phyloP scores from a whole-genome alignment of 1,140 invertebrate species.

The Heterodera carotae region DNA sequence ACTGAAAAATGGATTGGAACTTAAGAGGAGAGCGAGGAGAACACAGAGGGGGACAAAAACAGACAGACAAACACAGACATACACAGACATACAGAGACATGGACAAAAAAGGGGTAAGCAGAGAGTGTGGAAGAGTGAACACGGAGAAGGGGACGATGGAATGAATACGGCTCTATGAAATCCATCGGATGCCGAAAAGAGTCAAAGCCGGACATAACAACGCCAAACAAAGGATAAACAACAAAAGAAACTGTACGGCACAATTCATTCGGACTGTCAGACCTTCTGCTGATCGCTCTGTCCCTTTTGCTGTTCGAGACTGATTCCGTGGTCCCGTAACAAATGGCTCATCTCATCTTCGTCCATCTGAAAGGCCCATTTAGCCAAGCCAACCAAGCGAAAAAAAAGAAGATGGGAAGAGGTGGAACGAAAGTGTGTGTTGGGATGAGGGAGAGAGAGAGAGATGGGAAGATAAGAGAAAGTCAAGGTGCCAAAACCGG shows the following conservation, averaged over 20 bases:
- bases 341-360: constrained; percentile 53
- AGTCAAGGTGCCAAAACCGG: too few species aligned
- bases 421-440: not conserved
- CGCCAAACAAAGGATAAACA: not conserved
- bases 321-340: constrained; percentile 51
- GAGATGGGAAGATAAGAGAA: constrained; percentile 39
- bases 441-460: constrained; percentile 1
- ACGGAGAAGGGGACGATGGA: too few species aligned
- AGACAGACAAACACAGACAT: not conserved
- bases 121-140: not conserved
- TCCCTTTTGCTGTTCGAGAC: not conserved
- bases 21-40: not conserved
- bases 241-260: not conserved
- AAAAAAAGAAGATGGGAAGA: constrained; percentile 22
- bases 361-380: constrained; percentile 51
- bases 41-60: not conserved
- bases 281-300: not conserved
- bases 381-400: not conserved
- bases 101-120: not conserved
- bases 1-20: not conserved
- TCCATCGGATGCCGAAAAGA: too few species aligned
- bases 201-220: too few species aligned
- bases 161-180: too few species aligned
- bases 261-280: not conserved
- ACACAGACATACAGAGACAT: too few species aligned